These are phyloP conservation scores for Periplaneta americana DNA, from an alignment of 1,140 invertebrate genomes.

Conservation along the genomic window DNA sequence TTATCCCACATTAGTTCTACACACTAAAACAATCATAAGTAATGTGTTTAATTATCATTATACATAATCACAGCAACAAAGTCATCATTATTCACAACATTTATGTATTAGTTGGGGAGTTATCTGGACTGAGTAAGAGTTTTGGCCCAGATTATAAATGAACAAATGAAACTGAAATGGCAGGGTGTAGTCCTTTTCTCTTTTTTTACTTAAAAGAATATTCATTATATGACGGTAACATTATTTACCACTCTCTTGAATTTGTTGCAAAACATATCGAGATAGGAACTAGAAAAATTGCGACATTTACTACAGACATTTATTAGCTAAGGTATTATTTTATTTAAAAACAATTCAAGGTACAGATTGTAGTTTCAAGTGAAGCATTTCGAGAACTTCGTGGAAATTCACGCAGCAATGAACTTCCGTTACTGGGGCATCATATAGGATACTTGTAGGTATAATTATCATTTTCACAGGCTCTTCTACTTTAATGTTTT, in stretches of 20 bases:
- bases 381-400: not conserved
- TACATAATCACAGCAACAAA: slow-evolving; percentile 50
- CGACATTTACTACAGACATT: slow-evolving; percentile 16
- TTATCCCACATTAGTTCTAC: slow-evolving; percentile 41
- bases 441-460: not conserved
- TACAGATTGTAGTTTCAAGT: not conserved
- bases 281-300: slow-evolving; percentile 16
- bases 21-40: slow-evolving; percentile 31
- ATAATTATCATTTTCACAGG: not conserved
- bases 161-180: not conserved
- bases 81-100: slow-evolving; percentile 48
- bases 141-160: not conserved
- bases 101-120: slow-evolving; percentile 34
- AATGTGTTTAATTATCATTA: slow-evolving; percentile 35
- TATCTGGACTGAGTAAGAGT: not conserved
- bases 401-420: not conserved
- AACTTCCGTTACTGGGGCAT: not conserved
- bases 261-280: not conserved
- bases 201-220: not conserved
- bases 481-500: not conserved
- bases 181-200: not conserved
- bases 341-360: not conserved
- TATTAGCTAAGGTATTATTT: slow-evolving; percentile 7
- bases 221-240: not conserved
- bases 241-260: not conserved